Percentiles rank a stretch among this genome's conserved stretches.
phyloP scores from a whole-genome alignment of 2,888 invertebrate genomes.

The Microplitis manilae region DNA sequence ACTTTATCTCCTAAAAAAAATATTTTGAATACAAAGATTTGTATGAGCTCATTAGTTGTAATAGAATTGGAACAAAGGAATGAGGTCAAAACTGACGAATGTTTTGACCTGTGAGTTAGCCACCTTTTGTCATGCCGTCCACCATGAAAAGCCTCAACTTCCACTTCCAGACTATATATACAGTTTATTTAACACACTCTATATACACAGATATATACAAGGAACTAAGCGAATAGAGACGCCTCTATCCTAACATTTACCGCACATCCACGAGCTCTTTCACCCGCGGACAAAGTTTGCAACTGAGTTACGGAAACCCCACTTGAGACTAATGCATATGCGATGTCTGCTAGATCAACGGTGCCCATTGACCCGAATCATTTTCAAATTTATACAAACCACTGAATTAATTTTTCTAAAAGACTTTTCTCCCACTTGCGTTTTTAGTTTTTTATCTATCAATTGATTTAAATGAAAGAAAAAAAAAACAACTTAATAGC shows the following conservation, averaged over 20 bases:
- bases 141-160: slow-evolving; percentile 23
- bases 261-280: slow-evolving; percentile 23
- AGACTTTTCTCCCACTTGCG: background rate
- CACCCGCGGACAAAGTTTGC: slow-evolving; percentile 25
- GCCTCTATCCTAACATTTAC: background rate
- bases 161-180: background rate
- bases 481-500: too few species aligned
- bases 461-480: too few species aligned
- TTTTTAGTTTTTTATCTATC: too few species aligned
- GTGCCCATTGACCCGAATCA: slow-evolving; percentile 27
- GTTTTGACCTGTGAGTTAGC: slow-evolving; percentile 10
- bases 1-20: slow-evolving; percentile 12
- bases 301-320: slow-evolving; percentile 26
- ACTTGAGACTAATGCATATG: slow-evolving; percentile 35
- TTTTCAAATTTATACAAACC: slow-evolving; percentile 11
- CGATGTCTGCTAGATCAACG: slow-evolving; percentile 33
- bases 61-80: background rate
- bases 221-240: slow-evolving; percentile 8
- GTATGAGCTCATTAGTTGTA: slow-evolving; percentile 1
- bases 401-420: background rate
- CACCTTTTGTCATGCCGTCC: slow-evolving; percentile 9
- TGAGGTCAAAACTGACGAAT: slow-evolving; percentile 39
- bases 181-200: background rate
- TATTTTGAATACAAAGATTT: background rate
- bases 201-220: background rate